Percentiles rank a stretch among this genome's conserved stretches.
Evolutionary conservation across 1,140 invertebrate species (phyloP).

Genomic region (Dryas iulia): DNA sequence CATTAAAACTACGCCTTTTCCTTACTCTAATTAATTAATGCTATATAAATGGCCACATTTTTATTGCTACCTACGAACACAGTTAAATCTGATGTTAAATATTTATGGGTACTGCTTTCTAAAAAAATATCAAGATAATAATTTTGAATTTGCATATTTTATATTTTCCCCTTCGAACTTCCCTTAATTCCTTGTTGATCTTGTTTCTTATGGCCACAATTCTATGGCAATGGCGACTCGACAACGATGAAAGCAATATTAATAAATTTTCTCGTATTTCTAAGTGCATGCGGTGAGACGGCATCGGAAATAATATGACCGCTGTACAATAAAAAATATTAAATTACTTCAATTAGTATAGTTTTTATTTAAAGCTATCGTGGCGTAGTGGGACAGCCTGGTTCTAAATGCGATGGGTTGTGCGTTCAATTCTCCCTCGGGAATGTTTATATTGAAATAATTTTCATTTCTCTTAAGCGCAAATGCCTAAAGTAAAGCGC

Average conservation of each 20-base stretch:
- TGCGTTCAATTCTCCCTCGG: too few species aligned
- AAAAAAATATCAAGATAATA: background rate
- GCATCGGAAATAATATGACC: slow-evolving; percentile 6
- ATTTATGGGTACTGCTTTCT: background rate
- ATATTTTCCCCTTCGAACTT: background rate
- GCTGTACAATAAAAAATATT: background rate
- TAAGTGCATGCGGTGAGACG: slow-evolving; percentile 6
- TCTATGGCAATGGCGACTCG: slow-evolving; percentile 9
- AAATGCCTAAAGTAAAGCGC: too few species aligned
- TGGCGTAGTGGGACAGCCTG: too few species aligned
- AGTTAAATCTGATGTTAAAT: background rate
- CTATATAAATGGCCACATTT: too few species aligned
- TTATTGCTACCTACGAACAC: background rate
- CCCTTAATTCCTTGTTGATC: slow-evolving; percentile 16
- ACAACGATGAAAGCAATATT: slow-evolving; percentile 24
- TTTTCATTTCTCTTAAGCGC: too few species aligned
- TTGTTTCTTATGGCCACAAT: slow-evolving; percentile 9
- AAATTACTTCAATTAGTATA: too few species aligned
- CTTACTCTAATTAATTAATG: too few species aligned
- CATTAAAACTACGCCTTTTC: too few species aligned
- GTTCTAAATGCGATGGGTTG: too few species aligned
- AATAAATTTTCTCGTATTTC: slow-evolving; percentile 21
- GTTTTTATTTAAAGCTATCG: too few species aligned
- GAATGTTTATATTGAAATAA: too few species aligned
- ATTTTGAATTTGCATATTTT: slow-evolving; percentile 1